Percentiles rank a stretch among this genome's conserved stretches.
phyloP scores from a whole-genome alignment of 2,888 invertebrate genomes.

The Ennomos erosarius region DNA sequence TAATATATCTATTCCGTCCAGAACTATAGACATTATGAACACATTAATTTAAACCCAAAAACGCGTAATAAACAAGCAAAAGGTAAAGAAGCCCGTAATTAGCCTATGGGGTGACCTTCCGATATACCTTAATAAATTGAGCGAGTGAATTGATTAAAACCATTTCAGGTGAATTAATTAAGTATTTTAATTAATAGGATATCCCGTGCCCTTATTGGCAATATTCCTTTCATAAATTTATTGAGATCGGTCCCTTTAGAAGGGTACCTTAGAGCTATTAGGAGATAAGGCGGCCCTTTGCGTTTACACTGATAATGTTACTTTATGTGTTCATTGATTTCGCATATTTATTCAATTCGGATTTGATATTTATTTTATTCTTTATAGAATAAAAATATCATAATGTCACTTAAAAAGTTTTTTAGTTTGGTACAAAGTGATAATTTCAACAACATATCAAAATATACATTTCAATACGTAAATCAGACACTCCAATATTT shows the following conservation, averaged over 20 bases:
- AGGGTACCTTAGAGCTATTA: constrained; percentile 65
- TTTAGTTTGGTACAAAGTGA: no score
- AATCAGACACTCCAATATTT: no score
- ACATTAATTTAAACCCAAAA: constrained; percentile 26
- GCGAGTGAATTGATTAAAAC: constrained; percentile 83
- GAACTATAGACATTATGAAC: constrained; percentile 10
- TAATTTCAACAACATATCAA: no score
- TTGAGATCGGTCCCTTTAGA: constrained; percentile 81
- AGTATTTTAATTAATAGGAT: constrained; percentile 85
- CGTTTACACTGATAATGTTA: constrained; percentile 58
- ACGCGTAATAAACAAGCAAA: constrained; percentile 43
- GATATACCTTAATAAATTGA: constrained; percentile 82
- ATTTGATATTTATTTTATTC: constrained; percentile 15
- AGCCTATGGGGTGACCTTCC: constrained; percentile 55
- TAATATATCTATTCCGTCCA: no score
- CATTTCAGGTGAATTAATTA: constrained; percentile 85
- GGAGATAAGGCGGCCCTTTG: constrained; percentile 65
- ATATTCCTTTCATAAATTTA: constrained; percentile 85
- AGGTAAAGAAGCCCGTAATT: constrained; percentile 46
- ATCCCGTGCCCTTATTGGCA: constrained; percentile 83
- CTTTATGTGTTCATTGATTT: constrained; percentile 48
- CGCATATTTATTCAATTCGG: constrained; percentile 33
- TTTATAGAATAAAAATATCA: background rate
- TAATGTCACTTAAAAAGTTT: no score
- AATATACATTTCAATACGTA: no score